Evolutionary conservation across 2,888 invertebrate genomes (phyloP), one percentile per base, ranked within the genome.

Genomic region (Therioaphis trifolii): DNA sequence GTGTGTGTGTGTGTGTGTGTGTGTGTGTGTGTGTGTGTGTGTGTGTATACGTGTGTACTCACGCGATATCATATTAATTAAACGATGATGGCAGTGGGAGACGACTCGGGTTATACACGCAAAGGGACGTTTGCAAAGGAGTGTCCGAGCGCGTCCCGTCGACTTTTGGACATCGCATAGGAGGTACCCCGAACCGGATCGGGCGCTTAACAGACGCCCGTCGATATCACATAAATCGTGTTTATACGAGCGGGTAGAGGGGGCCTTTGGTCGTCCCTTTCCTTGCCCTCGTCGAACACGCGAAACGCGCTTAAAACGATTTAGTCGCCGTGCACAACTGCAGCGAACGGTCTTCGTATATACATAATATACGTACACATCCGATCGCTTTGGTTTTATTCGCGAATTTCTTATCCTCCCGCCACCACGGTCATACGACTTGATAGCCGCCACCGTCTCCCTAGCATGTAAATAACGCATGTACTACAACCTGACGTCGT

Each of bases 111-210:
- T 35, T 35, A 7, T 80, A 82, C 82, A 82, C 35, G 82, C 63
- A 82, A 74, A 74, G 82, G 82, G 82, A 82, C 74, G 82, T 72
- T 72, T 80, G 43, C 71, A 74, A 82, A 82, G 82, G 82, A 82
- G 82, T 74, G 82, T 74, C 74, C 82, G 52, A 61, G n/a, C 49
- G 35, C 43, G 35, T 79, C 58, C 61, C 29, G 18, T 49, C 43
- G 71, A 74, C 82, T 61, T 74, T 72, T 71, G 72, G 82, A 82
- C 82, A 82, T 52, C 71, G 72, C 72, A 66, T 82, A 82, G 82
- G 82, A 82, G 82, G 82, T 74, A 35, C 82, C 43, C 35, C 35
- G 29, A n/a, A 4, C 21, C 40, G 46, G 18, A 43, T 35, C 43
- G 11, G 11, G 21, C 35, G 72, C 29, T 21, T n/a, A 52, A 72